Evolutionary conservation across 92 coral and sea anemone genomes (phyloP), one percentile per base, ranked within the genome.

Genomic region (Epizoanthus stellaris): DNA sequence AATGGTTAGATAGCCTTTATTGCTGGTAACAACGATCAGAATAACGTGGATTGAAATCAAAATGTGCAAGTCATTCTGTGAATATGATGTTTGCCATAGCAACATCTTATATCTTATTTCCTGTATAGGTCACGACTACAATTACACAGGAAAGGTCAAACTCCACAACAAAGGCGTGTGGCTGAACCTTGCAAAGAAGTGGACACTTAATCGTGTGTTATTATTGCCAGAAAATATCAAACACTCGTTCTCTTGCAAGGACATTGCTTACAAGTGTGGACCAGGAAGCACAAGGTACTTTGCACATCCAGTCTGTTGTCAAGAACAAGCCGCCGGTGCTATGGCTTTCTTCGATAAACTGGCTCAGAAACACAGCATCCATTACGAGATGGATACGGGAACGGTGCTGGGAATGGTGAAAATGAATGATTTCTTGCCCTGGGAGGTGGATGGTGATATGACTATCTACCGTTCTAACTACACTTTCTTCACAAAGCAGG

Each of bases 301-400:
- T n/a, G 42, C 85, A 61, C 85, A 82, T 4, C 93, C 93, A 36
- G 93, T 90, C n/a, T 90, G 93, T 43, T 90, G 93, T 13, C 88
- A 72, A 43, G 93, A 90, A 23, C 77, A 63, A 58, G 83, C 68
- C 19, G 87, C 86, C 1, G 17, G 69, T 12, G 82, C 87, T 4
- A 13, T 87, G 70, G 59, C n/a, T 0, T 67, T 79, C 49, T 72
- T 89, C 30, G 75, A 89, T 9, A 17, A 36, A 14, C 68, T 89
- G 38, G 20, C 67, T 12, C 57, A 85, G 13, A 73, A 39, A 63
- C 80, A 89, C 62, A 85, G 85, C 68, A 36, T 90, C 25, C 58
- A 76, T 58, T 87, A 75, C 43, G 93, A 90, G 70, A 80, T 90
- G 16, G 91, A 87, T 25, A 34, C 88, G 45, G 93, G 93, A 17